A percentile compares a stretch with the other conserved stretches of the same genome.
Conservation (phyloP, 2,797 vertebrate genomes). For the Cryptoprocta ferox region DNA sequence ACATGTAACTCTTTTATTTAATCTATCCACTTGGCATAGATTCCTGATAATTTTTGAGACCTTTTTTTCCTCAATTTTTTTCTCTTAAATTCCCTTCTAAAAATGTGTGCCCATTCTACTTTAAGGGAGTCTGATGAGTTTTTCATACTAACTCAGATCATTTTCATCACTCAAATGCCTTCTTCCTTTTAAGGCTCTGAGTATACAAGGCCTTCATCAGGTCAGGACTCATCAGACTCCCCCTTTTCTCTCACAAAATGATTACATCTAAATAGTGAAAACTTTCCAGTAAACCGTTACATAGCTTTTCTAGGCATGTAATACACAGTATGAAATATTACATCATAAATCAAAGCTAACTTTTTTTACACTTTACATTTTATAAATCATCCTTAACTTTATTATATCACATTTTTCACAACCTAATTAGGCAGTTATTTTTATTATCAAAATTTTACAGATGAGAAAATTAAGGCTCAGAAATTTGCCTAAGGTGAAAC, state of each 20-base stretch:
- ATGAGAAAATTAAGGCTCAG: slow-evolving; percentile 24
- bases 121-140: slow-evolving; percentile 16
- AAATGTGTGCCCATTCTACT: not conserved
- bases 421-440: not conserved
- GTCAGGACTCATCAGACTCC: not conserved
- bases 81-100: slow-evolving; percentile 44
- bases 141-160: not conserved
- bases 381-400: slow-evolving; percentile 20
- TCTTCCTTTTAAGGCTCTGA: not conserved
- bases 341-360: not conserved
- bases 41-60: slow-evolving; percentile 50
- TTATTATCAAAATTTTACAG: slow-evolving; percentile 13
- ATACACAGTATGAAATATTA: not conserved
- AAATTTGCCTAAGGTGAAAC: not conserved
- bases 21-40: slow-evolving; percentile 51
- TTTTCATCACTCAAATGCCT: not conserved
- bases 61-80: not conserved
- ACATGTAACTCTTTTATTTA: slow-evolving; percentile 55
- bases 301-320: not conserved
- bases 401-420: not conserved
- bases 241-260: slow-evolving; percentile 31
- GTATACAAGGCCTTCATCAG: not conserved
- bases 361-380: not conserved
- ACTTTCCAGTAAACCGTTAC: not conserved
- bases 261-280: not conserved